These are phyloP conservation scores for Tryphoninae sp. DNA, from an alignment of 2,888 invertebrate genomes.

Conservation along the genomic window DNA sequence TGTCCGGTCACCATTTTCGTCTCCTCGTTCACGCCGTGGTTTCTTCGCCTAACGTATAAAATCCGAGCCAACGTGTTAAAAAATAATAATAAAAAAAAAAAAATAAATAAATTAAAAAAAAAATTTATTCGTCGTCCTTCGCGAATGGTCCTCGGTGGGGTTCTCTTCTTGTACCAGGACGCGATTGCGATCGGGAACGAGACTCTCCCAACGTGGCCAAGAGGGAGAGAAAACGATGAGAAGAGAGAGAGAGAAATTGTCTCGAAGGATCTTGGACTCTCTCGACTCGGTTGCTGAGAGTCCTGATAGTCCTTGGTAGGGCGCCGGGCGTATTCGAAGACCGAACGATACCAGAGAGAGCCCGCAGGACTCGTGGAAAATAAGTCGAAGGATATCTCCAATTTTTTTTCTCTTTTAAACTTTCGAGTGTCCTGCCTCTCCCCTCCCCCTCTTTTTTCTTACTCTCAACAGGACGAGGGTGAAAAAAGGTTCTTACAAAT, in stretches of 20 bases:
- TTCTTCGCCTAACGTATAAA: conserved; percentile 31
- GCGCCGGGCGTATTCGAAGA: conserved; percentile 27
- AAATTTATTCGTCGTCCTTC: conserved; percentile 55
- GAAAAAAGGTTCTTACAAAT: conserved; percentile 61
- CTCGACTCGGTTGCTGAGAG: neutral
- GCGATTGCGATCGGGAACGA: conserved; percentile 67
- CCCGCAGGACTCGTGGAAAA: conserved; percentile 8
- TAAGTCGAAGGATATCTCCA: conserved; percentile 28
- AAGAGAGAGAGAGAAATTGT: conserved; percentile 20
- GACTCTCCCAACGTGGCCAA: conserved; percentile 49
- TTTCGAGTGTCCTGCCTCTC: conserved; percentile 16
- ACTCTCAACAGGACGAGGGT: neutral
- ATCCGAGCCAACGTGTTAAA: conserved; percentile 58
- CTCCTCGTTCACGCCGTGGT: conserved; percentile 25
- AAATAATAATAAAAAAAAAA: conserved; percentile 42
- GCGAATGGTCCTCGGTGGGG: conserved; percentile 49
- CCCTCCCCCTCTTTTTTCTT: neutral
- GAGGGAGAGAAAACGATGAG: conserved; percentile 1
- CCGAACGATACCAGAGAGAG: conserved; percentile 31
- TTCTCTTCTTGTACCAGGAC: conserved; percentile 65
- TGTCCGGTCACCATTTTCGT: conserved; percentile 48
- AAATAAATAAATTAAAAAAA: too few relatives aligned
- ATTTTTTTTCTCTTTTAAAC: conserved; percentile 20
- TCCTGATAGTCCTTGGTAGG: conserved; percentile 42
- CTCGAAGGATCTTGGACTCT: conserved; percentile 18